A percentile compares a stretch with the other conserved stretches of the same genome.
Conservation (phyloP, 2,113 vertebrate species). For the rat (Rattus norvegicus) region DNA sequence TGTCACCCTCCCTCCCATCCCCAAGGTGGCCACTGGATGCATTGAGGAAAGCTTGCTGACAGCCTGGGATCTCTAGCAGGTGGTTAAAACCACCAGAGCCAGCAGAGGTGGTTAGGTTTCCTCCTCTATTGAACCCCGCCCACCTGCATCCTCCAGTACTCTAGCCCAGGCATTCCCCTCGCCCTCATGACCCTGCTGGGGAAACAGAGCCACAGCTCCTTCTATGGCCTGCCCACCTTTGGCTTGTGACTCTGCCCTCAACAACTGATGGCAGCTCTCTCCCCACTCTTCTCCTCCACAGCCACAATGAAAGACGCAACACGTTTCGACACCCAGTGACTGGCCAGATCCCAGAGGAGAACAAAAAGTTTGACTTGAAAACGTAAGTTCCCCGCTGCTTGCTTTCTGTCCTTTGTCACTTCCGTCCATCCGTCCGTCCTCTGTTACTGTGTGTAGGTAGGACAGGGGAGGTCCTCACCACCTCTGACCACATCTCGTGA, state of each 20-base stretch:
- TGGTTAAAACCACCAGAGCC: too few relatives aligned
- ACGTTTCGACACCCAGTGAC: slow-evolving; percentile 92
- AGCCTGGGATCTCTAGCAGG: neutral
- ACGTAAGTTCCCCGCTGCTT: slow-evolving; percentile 84
- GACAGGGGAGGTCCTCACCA: neutral
- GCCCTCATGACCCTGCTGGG: neutral
- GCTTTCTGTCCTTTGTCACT: neutral
- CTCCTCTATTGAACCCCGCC: neutral
- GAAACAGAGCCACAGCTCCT: neutral
- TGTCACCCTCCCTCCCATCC: too few relatives aligned
- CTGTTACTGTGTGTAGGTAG: neutral
- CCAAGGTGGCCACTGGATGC: neutral
- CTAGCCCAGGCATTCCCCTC: rapidly evolving
- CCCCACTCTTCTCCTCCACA: slow-evolving; percentile 68
- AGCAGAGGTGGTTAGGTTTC: neutral
- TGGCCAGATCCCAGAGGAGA: slow-evolving; percentile 88
- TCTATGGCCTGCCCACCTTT: rapidly evolving
- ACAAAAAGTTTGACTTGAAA: slow-evolving; percentile 84
- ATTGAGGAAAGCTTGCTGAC: neutral
- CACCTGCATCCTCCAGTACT: neutral
- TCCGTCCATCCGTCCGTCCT: neutral
- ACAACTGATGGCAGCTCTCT: neutral
- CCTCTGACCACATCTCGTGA: neutral
- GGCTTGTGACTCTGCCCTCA: neutral
- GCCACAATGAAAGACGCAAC: slow-evolving; percentile 94